Base-by-base conservation (phyloP, 2,888 invertebrate species). In the Scaptomyza reducta region DNA sequence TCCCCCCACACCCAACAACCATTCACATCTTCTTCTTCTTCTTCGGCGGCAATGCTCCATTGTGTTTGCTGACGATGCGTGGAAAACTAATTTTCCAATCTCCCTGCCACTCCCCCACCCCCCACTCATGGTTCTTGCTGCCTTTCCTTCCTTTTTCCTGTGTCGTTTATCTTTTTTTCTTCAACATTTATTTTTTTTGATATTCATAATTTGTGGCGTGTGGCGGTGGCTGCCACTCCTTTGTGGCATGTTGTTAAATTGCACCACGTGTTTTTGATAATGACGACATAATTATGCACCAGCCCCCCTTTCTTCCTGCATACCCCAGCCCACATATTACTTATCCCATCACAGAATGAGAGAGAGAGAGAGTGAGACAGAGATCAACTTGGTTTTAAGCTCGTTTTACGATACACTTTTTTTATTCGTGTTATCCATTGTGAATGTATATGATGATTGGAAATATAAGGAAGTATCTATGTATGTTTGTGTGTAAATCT, bases 231-330 rank as follows among this genome's bases (percentile, higher is more conserved):
- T 56, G 44, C 13, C n/a, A 49, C 18, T 33, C 49, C 29, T 31
- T 72, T 71, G 66, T 75, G 74, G 70, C 77, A 70, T 71, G 59
- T 73, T 82, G 83, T 68, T 85, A 87, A 89, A 89, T 89, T 85
- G 87, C 78, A 88, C 89, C 91, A 91, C 91, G 90, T 91, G 91
- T 91, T 91, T 90, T 84, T 89, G 89, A 90, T 91, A 91, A 91
- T 90, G 90, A 90, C 88, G 84, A 86, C 86, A 86, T 86, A 84
- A 86, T 83, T 85, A 85, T 49, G 18, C 60, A 51, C 50, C 22
- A 41, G 46, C 33, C 22, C 18, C 18, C 33, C 10, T 0, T 3
- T 0, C 18, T 1, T 35, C 13, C 33, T 33, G 33, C 10, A 31
- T 31, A 31, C 31, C 31, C 0, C 6, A 29, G 5, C 31, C 31